Evolutionary conservation across 2,797 vertebrate species (phyloP).

Genomic region (Uromys caudimaculatus): DNA sequence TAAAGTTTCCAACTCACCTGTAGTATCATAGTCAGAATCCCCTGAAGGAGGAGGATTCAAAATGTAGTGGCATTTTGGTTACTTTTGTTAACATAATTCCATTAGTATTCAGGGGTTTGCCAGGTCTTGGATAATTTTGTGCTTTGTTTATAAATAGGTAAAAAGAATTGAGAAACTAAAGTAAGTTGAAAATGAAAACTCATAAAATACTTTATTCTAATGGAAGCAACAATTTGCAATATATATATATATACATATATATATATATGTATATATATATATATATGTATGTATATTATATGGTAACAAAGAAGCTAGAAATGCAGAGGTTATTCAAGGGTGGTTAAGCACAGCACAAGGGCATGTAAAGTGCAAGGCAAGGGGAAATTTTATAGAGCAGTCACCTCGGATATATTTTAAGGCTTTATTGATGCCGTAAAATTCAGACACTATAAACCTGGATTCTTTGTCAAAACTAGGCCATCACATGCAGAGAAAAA

Average conservation of each 20-base stretch:
- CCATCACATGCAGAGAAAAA: constrained; percentile 33
- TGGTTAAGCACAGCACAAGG: constrained; percentile 34
- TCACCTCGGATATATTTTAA: constrained; percentile 70
- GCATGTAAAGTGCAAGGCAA: constrained; percentile 60
- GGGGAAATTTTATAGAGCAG: constrained; percentile 68
- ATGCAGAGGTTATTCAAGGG: neutral
- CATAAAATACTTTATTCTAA: neutral
- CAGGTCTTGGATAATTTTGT: neutral
- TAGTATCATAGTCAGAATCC: neutral
- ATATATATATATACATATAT: too few relatives aligned
- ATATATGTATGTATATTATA: too few relatives aligned
- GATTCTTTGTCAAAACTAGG: constrained; percentile 62
- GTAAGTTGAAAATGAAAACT: constrained; percentile 40
- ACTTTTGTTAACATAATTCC: constrained; percentile 11
- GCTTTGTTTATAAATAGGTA: neutral
- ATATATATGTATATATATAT: too few relatives aligned
- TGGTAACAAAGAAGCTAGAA: constrained; percentile 25
- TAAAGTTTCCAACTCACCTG: neutral
- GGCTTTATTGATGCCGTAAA: constrained; percentile 74
- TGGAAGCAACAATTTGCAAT: neutral
- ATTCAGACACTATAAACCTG: constrained; percentile 46
- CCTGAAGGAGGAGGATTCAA: neutral
- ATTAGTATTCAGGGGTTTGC: neutral
- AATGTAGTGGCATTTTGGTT: neutral
- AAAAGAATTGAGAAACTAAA: neutral